Percentiles rank a stretch among this genome's conserved stretches.
Evolutionary conservation across 2,797 vertebrate genomes (phyloP).

Genomic region (Channa striata): DNA sequence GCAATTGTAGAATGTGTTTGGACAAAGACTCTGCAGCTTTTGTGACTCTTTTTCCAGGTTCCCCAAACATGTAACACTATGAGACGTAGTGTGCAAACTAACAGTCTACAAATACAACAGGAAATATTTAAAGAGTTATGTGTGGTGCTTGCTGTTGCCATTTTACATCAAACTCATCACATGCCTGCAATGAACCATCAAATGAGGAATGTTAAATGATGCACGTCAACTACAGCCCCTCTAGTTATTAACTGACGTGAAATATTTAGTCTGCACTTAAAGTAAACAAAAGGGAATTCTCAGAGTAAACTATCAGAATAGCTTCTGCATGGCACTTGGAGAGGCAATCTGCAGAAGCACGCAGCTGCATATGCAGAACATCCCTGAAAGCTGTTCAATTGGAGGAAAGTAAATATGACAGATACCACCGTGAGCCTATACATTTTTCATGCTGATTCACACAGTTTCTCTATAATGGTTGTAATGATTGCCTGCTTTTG

Average conservation of each 20-base stretch:
- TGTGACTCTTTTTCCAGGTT: too few species aligned
- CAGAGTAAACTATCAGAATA: conserved; percentile 17
- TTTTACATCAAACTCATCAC: conserved; percentile 65
- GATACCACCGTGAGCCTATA: conserved; percentile 30
- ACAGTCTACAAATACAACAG: conserved; percentile 4
- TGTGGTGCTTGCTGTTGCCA: conserved; percentile 29
- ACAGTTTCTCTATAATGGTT: conserved; percentile 29
- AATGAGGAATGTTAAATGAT: conserved; percentile 73
- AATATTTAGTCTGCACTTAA: conserved; percentile 65
- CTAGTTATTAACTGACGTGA: conserved; percentile 66
- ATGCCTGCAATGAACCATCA: conserved; percentile 64
- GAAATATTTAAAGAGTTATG: conserved; percentile 11
- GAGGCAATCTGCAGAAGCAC: conserved; percentile 43
- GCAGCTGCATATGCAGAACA: conserved; percentile 35
- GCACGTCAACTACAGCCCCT: conserved; percentile 66
- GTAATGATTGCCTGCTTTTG: conserved; percentile 33
- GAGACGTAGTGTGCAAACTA: neutral
- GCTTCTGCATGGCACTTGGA: conserved; percentile 32
- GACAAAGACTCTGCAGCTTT: too few species aligned
- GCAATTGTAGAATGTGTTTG: too few species aligned
- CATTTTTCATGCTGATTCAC: conserved; percentile 52
- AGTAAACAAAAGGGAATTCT: conserved; percentile 62
- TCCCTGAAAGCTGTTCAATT: conserved; percentile 31
- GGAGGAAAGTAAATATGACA: conserved; percentile 53
- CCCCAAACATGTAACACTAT: neutral